phyloP scores from a whole-genome alignment of 2,113 vertebrate genomes.

The Rostratula benghalensis region DNA sequence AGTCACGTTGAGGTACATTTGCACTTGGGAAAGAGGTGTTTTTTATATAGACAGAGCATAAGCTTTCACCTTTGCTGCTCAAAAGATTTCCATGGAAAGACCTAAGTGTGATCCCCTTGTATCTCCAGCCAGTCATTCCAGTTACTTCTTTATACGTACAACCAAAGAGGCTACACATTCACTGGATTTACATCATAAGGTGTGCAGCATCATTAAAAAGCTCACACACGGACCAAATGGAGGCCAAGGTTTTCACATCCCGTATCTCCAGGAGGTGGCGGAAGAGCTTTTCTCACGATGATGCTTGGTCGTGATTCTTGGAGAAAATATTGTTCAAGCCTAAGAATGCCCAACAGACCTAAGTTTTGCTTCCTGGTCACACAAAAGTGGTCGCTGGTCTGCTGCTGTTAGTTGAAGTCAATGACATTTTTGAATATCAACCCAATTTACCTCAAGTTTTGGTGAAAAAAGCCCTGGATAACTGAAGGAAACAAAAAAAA shows the following conservation, averaged over 20 bases:
- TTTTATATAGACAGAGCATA: not conserved
- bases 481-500: not conserved
- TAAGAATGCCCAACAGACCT: not conserved
- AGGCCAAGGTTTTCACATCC: not conserved
- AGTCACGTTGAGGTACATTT: not conserved
- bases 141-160: not conserved
- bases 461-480: not conserved
- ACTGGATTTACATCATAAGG: not conserved
- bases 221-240: not conserved
- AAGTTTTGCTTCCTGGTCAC: not conserved
- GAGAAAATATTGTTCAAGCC: not conserved
- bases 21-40: not conserved
- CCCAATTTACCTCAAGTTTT: not conserved
- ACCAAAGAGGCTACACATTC: not conserved
- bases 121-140: not conserved
- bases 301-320: not conserved
- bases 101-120: not conserved
- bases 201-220: not conserved
- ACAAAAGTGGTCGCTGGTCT: not conserved
- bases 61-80: not conserved
- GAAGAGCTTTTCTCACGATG: constrained; percentile 42
- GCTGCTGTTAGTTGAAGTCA: not conserved
- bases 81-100: not conserved
- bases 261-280: constrained; percentile 41
- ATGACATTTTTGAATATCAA: not conserved